Base-by-base conservation (phyloP, 2,113 vertebrate species). In the Notarius lentiginosus region DNA sequence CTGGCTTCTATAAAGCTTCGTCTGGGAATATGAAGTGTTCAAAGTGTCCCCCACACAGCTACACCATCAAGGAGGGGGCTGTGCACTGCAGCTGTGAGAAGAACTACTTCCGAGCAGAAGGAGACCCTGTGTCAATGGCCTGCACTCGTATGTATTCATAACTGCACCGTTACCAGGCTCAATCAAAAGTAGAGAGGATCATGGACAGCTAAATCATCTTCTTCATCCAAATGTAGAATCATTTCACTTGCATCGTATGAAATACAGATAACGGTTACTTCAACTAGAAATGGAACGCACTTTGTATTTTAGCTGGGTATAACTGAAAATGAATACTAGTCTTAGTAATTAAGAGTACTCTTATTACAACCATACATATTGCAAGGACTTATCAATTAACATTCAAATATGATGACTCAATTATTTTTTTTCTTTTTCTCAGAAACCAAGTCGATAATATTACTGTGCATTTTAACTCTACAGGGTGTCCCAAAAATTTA, bases 31-130 rank as follows among this genome's bases (percentile, higher is more conserved):
- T 91, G 91, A 98, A 98, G 93, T 99, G 98, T 89, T 94, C 96
- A 76, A 99, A 99, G 93, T 99, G 98, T 90, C 98, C 98, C 0
- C 98, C 98, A 30, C 97, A 99, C 87, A 99, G 97, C 86, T 96
- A 96, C 83, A 95, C 96, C 18, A 95, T 96, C 0, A 95, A 97
- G 91, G 97, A 99, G 77, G 97, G 97, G 1, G 96, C 98, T 81
- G 89, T 96, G 91, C 94, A 97, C 95, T 99, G 98, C 91, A 96
- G 94, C 94, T 99, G 98, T 93, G 98, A 99, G 94, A 98, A 97
- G 92, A 98, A 97, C 96, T 98, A 97, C 95, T 99, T 98, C 95
- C 96, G 98, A 51, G 96, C 97, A 65, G 97, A 97, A 72, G 97
- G 96, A 93, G 98, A 99, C 90, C 96, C 96, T 86, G 95, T 96